Evolutionary conservation across 2,888 invertebrate genomes (phyloP), one percentile per base, ranked within the genome.

Genomic region (Xanthia icteritia): DNA sequence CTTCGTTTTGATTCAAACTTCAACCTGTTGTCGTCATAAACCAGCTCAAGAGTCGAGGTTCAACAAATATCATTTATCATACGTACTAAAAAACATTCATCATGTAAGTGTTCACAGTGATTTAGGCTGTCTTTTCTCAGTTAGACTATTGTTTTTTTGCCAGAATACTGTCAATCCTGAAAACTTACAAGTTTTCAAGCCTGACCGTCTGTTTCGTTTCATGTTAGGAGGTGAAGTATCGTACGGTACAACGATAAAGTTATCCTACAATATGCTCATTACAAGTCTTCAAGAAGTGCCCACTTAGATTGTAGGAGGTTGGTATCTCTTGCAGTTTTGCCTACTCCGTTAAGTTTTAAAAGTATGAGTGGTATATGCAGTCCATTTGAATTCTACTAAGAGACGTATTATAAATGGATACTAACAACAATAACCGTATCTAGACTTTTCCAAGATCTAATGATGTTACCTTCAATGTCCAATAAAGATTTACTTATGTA

Each of bases 261-360:
- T 63, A 54, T 76, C 54, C 31, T 5, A 61, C 61, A 77, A 71
- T 78, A 68, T 45, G 64, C 78, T 85, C 84, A 75, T 86, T 77
- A 84, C 76, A 75, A 67, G 64, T 17, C 70, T 51, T 77, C 70
- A 74, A 66, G 77, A 76, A 76, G 63, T 78, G 72, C 45, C 65
- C 65, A 66, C 72, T 77, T 42, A 73, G 85, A 82, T 77, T 76
- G 72, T 15, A 61, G 42, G 51, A 63, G 45, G 42, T 67, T 60
- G 54, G 31, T 86, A 83, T 78, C 82, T 72, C n/a, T 45, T 56
- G n/a, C 42, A 73, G 75, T 83, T 86, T 78, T 78, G 79, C 86
- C 82, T 86, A 78, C n/a, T 42, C 79, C 86, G 86, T 84, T 84
- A 45, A 70, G 58, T 70, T 74, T 45, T 73, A 78, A 86, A 83